Evolutionary conservation across 2,888 invertebrate species (phyloP), one percentile per base, ranked within the genome.

Genomic region (Xiphydria camelus): DNA sequence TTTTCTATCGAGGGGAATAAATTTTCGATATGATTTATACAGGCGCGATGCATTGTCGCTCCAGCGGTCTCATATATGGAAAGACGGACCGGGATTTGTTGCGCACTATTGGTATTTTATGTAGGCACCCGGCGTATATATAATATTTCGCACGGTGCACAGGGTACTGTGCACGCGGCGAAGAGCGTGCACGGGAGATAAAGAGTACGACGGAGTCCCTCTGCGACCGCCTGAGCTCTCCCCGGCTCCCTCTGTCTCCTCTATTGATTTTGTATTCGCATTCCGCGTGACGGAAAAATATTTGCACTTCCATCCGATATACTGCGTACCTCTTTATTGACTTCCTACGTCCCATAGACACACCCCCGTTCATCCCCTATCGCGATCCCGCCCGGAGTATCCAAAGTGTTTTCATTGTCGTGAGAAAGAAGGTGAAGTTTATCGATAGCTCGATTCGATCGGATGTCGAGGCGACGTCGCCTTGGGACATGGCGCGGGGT

Each of bases 241-340:
- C 29, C 26, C 17, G 31, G 21, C 40, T 23, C 14, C 22, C 20
- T 39, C 33, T 39, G 31, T 35, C 25, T 33, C 38, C 26, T 42
- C 31, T 59, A 57, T 61, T 59, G 54, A 59, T 50, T 56, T 44
- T 51, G 45, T 47, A 55, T 53, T 50, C 51, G 36, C 39, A 49
- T 47, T 52, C 45, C 47, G 49, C 45, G 47, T 41, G 41, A 38
- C 36, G 46, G 46, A 49, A 51, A 59, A 59, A 57, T 59, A 56
- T 60, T 58, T 54, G 45, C 47, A 43, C 51, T 53, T 50, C 48
- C 50, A 51, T 48, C 47, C 47, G 51, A 55, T 49, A 51, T 50
- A 53, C 47, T 50, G 47, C 47, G 33, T 29, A 36, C 45, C 48
- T 43, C 37, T 46, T 47, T 51, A 45, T 55, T 49, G 49, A 47